These are phyloP conservation scores for Campoletis raptor DNA, from an alignment of 2,888 invertebrate species.

Conservation along the genomic window DNA sequence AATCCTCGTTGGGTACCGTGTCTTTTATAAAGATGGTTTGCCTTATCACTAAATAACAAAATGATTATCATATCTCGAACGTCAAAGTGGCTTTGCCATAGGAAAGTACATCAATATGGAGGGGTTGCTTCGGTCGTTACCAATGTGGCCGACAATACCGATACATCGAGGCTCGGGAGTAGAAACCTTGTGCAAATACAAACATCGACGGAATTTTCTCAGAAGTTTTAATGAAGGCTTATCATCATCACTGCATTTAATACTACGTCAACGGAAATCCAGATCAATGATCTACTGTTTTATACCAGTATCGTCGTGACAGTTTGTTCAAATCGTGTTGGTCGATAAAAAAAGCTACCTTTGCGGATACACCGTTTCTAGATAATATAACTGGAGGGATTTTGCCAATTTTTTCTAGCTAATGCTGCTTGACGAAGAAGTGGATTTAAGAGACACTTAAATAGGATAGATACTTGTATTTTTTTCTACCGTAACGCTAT, in stretches of 20 bases:
- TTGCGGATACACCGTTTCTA: neutral
- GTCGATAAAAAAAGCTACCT: neutral
- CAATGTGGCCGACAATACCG: constrained; percentile 2
- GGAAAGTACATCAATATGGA: constrained; percentile 32
- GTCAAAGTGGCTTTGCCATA: constrained; percentile 46
- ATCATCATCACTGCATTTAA: constrained; percentile 3
- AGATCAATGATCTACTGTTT: constrained; percentile 35
- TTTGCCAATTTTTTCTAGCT: neutral
- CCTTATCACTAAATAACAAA: constrained; percentile 73
- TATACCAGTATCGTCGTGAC: neutral
- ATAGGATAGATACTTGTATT: neutral
- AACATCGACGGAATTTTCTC: constrained; percentile 18
- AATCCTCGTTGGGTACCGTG: constrained; percentile 41
- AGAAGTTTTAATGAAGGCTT: constrained; percentile 9
- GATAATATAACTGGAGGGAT: neutral
- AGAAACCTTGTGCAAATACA: constrained; percentile 7
- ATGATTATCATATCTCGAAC: constrained; percentile 72
- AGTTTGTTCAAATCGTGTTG: neutral
- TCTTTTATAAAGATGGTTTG: constrained; percentile 73
- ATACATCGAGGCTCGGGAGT: constrained; percentile 13
- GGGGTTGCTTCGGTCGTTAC: constrained; percentile 38
- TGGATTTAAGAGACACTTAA: neutral
- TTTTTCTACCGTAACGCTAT: neutral
- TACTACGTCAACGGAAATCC: constrained; percentile 8
- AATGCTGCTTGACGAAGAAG: neutral